These are phyloP conservation scores for Lycocerus yunnanus DNA, from an alignment of 2,888 invertebrate species.

Conservation along the genomic window DNA sequence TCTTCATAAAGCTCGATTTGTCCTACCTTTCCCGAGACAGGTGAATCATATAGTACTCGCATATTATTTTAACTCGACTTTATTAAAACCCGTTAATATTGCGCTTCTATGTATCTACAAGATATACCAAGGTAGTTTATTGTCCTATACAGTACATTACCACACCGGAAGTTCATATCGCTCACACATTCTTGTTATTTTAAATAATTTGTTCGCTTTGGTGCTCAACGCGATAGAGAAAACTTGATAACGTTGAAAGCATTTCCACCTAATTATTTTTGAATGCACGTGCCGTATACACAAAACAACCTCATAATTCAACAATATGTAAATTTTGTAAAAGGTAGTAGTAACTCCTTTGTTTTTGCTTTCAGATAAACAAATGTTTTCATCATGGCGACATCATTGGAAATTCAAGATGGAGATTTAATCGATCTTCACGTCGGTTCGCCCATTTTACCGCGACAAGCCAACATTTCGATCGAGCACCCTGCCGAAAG, in stretches of 20 bases:
- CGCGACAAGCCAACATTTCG: slow-evolving; percentile 30
- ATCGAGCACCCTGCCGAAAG: slow-evolving; percentile 41
- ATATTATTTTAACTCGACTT: slow-evolving; percentile 11
- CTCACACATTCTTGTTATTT: not conserved
- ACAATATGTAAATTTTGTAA: not conserved
- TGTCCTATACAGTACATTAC: slow-evolving; percentile 5
- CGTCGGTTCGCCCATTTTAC: slow-evolving; percentile 47
- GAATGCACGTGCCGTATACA: not conserved
- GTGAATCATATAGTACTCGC: slow-evolving; percentile 6
- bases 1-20: slow-evolving; percentile 1
- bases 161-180: slow-evolving; percentile 4
- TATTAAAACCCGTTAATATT: slow-evolving; percentile 1
- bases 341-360: not conserved
- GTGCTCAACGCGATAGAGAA: not conserved
- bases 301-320: not conserved
- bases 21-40: not conserved
- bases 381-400: slow-evolving; percentile 29
- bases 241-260: not conserved
- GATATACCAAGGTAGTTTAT: not conserved
- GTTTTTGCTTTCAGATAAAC: slow-evolving; percentile 1
- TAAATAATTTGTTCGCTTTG: not conserved
- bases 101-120: slow-evolving; percentile 6
- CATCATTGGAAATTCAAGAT: slow-evolving; percentile 39
- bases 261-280: not conserved
- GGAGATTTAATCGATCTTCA: slow-evolving; percentile 51